phyloP scores from a whole-genome alignment of 2,113 vertebrate species.

The Aegotheles bennettii region DNA sequence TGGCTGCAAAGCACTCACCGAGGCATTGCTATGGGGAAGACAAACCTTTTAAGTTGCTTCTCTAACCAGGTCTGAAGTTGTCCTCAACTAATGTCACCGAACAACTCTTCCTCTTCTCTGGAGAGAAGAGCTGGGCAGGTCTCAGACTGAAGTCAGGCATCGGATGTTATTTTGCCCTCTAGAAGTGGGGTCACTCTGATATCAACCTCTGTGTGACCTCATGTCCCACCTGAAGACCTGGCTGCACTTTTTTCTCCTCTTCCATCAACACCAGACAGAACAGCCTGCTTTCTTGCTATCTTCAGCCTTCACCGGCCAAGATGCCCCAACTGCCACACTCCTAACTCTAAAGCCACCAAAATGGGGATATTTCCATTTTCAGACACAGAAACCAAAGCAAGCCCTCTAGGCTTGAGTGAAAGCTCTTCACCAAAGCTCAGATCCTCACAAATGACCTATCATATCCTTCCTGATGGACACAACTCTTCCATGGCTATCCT shows the following conservation, averaged over 20 bases:
- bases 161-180: not conserved
- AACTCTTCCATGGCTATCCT: not conserved
- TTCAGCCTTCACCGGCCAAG: not conserved
- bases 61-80: not conserved
- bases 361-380: not conserved
- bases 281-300: not conserved
- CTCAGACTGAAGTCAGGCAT: not conserved
- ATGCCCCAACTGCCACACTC: not conserved
- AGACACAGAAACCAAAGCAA: not conserved
- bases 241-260: not conserved
- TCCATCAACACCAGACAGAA: not conserved
- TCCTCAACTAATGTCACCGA: not conserved
- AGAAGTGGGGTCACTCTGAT: not conserved
- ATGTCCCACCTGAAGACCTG: not conserved
- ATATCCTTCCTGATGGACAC: not conserved
- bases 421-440: not conserved
- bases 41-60: not conserved
- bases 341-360: not conserved
- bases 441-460: not conserved
- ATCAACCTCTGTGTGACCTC: not conserved
- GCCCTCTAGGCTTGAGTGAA: not conserved
- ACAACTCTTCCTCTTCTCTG: not conserved
- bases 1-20: not conserved
- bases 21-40: not conserved
- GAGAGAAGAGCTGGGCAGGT: not conserved